These are phyloP conservation scores for Athalia circularis DNA, from an alignment of 2,888 invertebrate species.

Conservation along the genomic window DNA sequence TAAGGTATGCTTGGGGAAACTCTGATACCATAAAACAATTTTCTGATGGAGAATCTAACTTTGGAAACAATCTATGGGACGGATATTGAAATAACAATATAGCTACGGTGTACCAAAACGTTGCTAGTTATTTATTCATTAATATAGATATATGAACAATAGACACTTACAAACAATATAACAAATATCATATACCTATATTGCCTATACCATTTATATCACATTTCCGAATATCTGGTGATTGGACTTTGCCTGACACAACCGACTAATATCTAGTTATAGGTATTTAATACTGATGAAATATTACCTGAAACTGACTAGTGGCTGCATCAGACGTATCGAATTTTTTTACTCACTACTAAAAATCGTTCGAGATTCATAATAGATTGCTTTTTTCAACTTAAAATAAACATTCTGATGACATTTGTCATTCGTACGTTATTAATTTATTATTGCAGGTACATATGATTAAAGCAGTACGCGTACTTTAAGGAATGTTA, in stretches of 20 bases:
- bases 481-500: background rate
- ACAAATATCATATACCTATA: background rate
- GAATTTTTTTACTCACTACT: too few relatives aligned
- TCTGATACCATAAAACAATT: too few relatives aligned
- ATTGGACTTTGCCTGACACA: slow-evolving; percentile 21
- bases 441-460: slow-evolving; percentile 30
- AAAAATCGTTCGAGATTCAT: background rate
- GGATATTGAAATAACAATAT: too few relatives aligned
- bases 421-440: background rate
- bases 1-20: too few relatives aligned
- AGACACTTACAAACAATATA: slow-evolving; percentile 10
- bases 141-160: background rate
- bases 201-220: slow-evolving; percentile 4
- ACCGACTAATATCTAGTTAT: background rate
- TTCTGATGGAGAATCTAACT: too few relatives aligned
- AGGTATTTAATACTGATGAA: slow-evolving; percentile 4
- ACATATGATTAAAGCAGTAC: slow-evolving; percentile 3
- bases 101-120: too few relatives aligned
- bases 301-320: slow-evolving; percentile 9
- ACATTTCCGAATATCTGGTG: background rate
- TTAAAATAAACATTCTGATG: slow-evolving; percentile 15
- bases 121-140: background rate
- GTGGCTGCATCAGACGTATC: background rate
- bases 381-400: slow-evolving; percentile 1
- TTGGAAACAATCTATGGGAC: too few relatives aligned